Percentiles rank a stretch among this genome's conserved stretches.
Conservation (phyloP, 2,797 vertebrate species). For the Erpetoichthys calabaricus region DNA sequence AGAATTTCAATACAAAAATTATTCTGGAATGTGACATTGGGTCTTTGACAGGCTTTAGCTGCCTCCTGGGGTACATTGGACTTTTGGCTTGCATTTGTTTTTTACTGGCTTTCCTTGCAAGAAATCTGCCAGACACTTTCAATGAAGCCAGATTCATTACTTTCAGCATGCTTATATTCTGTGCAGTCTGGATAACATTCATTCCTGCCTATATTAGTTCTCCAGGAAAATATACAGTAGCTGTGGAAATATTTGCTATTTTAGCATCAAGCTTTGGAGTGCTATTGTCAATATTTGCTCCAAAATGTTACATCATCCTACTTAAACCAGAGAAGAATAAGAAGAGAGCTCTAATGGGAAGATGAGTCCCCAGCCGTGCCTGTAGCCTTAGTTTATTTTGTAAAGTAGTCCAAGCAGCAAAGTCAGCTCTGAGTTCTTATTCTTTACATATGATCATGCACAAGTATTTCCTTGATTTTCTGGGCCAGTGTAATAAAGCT, state of each 20-base stretch:
- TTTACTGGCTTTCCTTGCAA: slow-evolving; percentile 40
- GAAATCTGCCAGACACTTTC: slow-evolving; percentile 47
- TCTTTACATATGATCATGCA: too few species aligned
- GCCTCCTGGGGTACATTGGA: slow-evolving; percentile 48
- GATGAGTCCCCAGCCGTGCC: too few species aligned
- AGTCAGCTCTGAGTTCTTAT: too few species aligned
- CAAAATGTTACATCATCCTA: slow-evolving; percentile 49
- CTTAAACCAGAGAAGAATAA: slow-evolving; percentile 41
- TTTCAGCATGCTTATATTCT: slow-evolving; percentile 52
- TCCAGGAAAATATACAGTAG: slow-evolving; percentile 45
- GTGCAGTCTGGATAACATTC: slow-evolving; percentile 53
- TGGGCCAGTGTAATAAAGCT: too few species aligned
- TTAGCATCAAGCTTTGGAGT: slow-evolving; percentile 46
- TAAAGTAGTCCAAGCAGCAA: too few species aligned
- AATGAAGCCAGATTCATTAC: slow-evolving; percentile 49
- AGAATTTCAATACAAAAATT: slow-evolving; percentile 32
- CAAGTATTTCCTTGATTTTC: too few species aligned
- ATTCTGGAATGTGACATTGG: slow-evolving; percentile 41
- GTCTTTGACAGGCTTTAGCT: slow-evolving; percentile 43
- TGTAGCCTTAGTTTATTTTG: too few species aligned
- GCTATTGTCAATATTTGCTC: slow-evolving; percentile 45
- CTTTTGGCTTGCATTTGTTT: slow-evolving; percentile 45
- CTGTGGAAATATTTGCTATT: slow-evolving; percentile 51
- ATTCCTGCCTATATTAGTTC: slow-evolving; percentile 50
- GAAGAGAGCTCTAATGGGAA: slow-evolving; percentile 30